phyloP scores from a whole-genome alignment of 35 echinoderm and acorn worm species.

The Anneissia japonica region DNA sequence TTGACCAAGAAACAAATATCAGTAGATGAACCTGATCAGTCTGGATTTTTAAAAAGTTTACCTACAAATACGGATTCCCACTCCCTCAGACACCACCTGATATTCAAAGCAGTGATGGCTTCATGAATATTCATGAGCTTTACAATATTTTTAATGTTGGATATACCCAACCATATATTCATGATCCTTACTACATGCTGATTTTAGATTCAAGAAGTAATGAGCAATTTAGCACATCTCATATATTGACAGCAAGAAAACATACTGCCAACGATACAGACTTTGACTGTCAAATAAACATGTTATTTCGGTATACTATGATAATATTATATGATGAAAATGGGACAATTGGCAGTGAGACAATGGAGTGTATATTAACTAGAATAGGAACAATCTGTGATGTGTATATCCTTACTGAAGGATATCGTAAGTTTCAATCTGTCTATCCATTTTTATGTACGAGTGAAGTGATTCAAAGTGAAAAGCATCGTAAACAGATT shows the following conservation, averaged over 20 bases:
- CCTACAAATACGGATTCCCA: neutral
- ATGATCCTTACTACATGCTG: constrained; percentile 58
- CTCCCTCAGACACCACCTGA: neutral
- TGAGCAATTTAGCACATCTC: constrained; percentile 17
- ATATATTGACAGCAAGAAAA: constrained; percentile 71
- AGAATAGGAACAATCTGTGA: constrained; percentile 38
- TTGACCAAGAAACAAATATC: neutral
- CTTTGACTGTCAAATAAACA: constrained; percentile 57
- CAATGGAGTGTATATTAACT: neutral
- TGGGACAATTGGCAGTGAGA: constrained; percentile 8
- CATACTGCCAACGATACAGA: constrained; percentile 67
- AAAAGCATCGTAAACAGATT: constrained; percentile 46
- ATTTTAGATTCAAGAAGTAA: constrained; percentile 62
- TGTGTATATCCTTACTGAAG: constrained; percentile 51
- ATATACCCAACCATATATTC: constrained; percentile 56
- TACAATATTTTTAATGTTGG: constrained; percentile 74
- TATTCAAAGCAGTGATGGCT: constrained; percentile 24
- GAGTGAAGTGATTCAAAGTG: constrained; percentile 40
- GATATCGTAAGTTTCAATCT: constrained; percentile 36
- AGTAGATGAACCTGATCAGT: neutral
- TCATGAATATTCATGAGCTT: constrained; percentile 49
- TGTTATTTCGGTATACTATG: constrained; percentile 35
- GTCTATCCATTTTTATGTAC: constrained; percentile 66
- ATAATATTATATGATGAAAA: constrained; percentile 68
- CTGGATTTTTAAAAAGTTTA: neutral